Evolutionary conservation across 2,888 invertebrate genomes (phyloP), one percentile per base, ranked within the genome.

Genomic region (Troglohyphantes excavatus): DNA sequence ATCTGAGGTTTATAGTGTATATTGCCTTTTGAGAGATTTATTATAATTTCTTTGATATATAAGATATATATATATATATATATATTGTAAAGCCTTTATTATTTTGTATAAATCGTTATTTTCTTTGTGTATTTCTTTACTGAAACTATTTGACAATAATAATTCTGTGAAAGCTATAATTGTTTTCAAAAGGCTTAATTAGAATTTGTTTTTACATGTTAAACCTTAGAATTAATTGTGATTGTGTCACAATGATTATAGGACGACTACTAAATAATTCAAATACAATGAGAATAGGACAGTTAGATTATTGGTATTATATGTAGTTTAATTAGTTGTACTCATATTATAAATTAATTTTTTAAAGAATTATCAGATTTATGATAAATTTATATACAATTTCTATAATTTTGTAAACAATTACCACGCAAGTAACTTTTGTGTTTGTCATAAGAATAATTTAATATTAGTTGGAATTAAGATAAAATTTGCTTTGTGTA

Each of bases 1-100:
- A 73, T 73, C 46, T 27, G n/a, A n/a, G 39, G 5, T 73, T 59
- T 27, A 27, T 23, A 65, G 65, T 26, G 19, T 5, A 26, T 59
- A 59, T 59, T 65, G 27, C 17, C 17, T 23, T 65, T 65, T 65
- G 65, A 65, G 65, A 53, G 5, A 21, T 59, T 27, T 73, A 11
- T 53, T 75, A 29, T 53, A 29, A 53, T 53, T 61, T 27, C 27
- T 65, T 75, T 75, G 46, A 26, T 19, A n/a, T n/a, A n/a, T n/a
- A 53, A 53, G 2, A n/a, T 19, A 17, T 72, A 2, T 72, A 46
- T 72, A 39, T 39, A n/a, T n/a, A n/a, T n/a, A n/a, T n/a, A n/a
- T n/a, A 33, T 33, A 33, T 70, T 19, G n/a, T 11, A 11, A n/a
- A 19, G n/a, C 11, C 23, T 6, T 6, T 26, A 3, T 21, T 39